Conservation (phyloP, 2,797 vertebrate genomes). For the Varecia variegata region DNA sequence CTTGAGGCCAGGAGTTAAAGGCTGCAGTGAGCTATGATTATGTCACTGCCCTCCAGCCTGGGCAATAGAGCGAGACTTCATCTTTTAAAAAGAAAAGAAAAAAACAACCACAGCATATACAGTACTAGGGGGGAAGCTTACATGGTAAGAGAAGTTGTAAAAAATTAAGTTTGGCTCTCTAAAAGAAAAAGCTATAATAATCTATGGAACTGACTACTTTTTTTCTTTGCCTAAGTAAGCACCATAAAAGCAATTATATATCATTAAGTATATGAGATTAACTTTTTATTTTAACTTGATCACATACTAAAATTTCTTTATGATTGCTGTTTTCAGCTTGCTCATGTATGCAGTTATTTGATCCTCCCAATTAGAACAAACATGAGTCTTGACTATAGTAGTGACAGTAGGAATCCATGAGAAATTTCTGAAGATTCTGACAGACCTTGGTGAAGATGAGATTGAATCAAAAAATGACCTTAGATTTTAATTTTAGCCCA, state of each 20-base stretch:
- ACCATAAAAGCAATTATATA: background rate
- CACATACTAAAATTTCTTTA: conserved; percentile 23
- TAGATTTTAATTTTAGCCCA: background rate
- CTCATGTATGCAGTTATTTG: background rate
- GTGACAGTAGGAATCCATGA: background rate
- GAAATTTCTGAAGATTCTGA: conserved; percentile 3
- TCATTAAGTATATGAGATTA: conserved; percentile 1
- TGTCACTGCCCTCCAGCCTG: background rate
- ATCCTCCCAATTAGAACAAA: background rate
- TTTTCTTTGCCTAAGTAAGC: background rate
- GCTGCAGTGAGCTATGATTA: background rate
- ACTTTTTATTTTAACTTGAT: conserved; percentile 57
- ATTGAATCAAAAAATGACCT: conserved; percentile 28
- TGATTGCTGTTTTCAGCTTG: conserved; percentile 6
- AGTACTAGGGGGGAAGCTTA: background rate
- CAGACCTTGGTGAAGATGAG: background rate
- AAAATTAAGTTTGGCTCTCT: conserved; percentile 27
- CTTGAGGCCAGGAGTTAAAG: background rate
- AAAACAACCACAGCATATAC: background rate
- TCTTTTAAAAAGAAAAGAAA: background rate
- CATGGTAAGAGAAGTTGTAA: conserved; percentile 9
- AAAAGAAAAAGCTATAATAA: conserved; percentile 2
- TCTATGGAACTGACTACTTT: background rate
- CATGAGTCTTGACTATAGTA: background rate
- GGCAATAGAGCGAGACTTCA: background rate